Evolutionary conservation across 2,113 vertebrate genomes (phyloP).

Genomic region (Caranx ignobilis): DNA sequence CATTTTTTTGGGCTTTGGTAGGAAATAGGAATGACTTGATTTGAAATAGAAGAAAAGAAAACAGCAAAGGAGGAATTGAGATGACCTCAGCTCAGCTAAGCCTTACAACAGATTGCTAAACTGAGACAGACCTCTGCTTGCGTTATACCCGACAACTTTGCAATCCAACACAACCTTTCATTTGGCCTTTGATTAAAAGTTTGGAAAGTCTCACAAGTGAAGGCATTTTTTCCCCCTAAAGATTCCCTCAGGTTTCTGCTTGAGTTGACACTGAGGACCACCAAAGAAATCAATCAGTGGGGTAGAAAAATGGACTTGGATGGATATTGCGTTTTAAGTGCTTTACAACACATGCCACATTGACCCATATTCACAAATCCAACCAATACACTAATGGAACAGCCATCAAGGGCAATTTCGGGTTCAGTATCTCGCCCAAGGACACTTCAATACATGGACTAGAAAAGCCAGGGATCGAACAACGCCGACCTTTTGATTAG

Average conservation of each 20-base stretch:
- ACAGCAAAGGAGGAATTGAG: constrained; percentile 36
- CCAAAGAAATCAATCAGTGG: neutral
- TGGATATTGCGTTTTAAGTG: too few relatives aligned
- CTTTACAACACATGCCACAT: too few relatives aligned
- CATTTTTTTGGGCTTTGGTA: neutral
- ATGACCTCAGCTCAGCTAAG: constrained; percentile 38
- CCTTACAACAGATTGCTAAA: constrained; percentile 26
- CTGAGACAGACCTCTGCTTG: constrained; percentile 20
- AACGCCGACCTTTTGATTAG: too few relatives aligned
- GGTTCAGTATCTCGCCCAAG: too few relatives aligned
- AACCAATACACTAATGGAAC: too few relatives aligned
- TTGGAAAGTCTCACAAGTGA: constrained; percentile 25
- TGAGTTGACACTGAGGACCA: neutral
- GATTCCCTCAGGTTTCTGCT: neutral
- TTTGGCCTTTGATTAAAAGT: constrained; percentile 51
- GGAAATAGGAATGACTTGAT: constrained; percentile 8
- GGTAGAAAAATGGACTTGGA: too few relatives aligned
- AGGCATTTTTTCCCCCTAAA: neutral
- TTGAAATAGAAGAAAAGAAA: constrained; percentile 32
- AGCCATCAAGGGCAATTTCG: too few relatives aligned
- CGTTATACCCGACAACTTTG: constrained; percentile 24
- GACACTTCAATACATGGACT: too few relatives aligned
- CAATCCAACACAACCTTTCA: constrained; percentile 42
- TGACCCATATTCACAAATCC: too few relatives aligned
- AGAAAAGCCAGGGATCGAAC: too few relatives aligned